Evolutionary conservation across 2,113 vertebrate genomes (phyloP), one percentile per base, ranked within the genome.

Genomic region (Brevimyrus niger): DNA sequence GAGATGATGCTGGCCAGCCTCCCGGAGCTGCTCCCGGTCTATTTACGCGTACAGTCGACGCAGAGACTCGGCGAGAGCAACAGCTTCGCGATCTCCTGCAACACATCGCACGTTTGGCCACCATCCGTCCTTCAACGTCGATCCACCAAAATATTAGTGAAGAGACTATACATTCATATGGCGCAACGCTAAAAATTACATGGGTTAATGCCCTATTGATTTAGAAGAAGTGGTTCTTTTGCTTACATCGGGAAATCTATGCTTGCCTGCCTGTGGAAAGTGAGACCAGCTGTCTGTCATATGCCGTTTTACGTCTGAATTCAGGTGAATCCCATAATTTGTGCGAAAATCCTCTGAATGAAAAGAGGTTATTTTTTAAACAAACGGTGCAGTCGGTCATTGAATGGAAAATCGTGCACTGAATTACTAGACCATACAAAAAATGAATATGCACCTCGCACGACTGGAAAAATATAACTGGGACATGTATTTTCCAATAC

Each of bases 321-420:
- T 94, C 94, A 94, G 93, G 94, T 95, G 94, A 91, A 90, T 53
- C n/a, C 61, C 89, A 89, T 91, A 51, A 80, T 91, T 47, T 55
- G 90, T 91, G 91, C 87, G 91, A 89, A 82, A 55, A 51, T 38
- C 31, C 6, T 69, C 44, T 8, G 76, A 76, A 84, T 31, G 50
- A 58, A 73, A 76, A 50, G 65, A 2, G 46, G 47, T 35, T 47
- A 47, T 51, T 47, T 69, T 9, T 80, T 9, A 50, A 35, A 5
- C 48, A 86, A 86, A 17, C 17, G 10, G 27, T 35, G 48, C 85
- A 86, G 8, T 51, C 27, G n/a, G 27, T 51, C 65, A 50, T 17
- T 38, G 47, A 47, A 88, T 15, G 69, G 31, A 42, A 21, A 76
- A 51, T 15, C 46, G 2, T 61, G 61, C 65, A 46, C 8, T 82